A percentile compares a stretch with the other conserved stretches of the same genome.
Conservation (phyloP, 2,888 invertebrate species). For the Eupithecia pulchellata region DNA sequence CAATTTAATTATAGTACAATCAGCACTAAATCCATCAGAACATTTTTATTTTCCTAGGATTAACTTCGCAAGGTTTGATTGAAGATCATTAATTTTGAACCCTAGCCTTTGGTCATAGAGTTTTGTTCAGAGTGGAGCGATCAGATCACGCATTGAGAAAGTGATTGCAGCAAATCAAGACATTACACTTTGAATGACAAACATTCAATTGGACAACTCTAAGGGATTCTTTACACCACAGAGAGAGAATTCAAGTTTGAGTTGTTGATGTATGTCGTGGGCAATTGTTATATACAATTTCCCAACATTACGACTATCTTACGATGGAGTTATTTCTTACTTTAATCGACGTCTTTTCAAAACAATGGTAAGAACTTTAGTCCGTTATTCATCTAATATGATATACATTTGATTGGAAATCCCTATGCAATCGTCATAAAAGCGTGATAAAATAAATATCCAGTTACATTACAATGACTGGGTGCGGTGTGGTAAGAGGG, state of each 20-base stretch:
- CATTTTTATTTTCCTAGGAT: conserved; percentile 14
- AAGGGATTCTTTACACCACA: neutral
- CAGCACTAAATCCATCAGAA: conserved; percentile 1
- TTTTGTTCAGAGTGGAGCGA: neutral
- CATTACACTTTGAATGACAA: conserved; percentile 5
- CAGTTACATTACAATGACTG: conserved; percentile 24
- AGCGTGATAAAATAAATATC: conserved; percentile 29
- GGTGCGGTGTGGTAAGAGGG: conserved; percentile 23
- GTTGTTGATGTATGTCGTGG: neutral
- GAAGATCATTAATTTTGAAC: conserved; percentile 6
- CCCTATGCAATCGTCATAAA: conserved; percentile 28
- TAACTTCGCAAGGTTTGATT: conserved; percentile 12
- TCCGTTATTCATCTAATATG: neutral
- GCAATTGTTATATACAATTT: neutral
- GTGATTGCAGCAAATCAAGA: conserved; percentile 13
- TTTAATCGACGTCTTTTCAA: neutral
- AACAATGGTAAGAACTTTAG: neutral
- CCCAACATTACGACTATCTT: neutral
- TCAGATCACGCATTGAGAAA: conserved; percentile 1
- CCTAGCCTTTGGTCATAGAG: neutral
- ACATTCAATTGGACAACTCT: conserved; percentile 5
- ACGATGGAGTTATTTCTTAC: neutral
- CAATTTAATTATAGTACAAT: neutral
- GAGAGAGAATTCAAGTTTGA: neutral
- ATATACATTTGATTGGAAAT: conserved; percentile 4